Conservation (phyloP, 2,888 invertebrate genomes). For the Eucera pruinosa region DNA sequence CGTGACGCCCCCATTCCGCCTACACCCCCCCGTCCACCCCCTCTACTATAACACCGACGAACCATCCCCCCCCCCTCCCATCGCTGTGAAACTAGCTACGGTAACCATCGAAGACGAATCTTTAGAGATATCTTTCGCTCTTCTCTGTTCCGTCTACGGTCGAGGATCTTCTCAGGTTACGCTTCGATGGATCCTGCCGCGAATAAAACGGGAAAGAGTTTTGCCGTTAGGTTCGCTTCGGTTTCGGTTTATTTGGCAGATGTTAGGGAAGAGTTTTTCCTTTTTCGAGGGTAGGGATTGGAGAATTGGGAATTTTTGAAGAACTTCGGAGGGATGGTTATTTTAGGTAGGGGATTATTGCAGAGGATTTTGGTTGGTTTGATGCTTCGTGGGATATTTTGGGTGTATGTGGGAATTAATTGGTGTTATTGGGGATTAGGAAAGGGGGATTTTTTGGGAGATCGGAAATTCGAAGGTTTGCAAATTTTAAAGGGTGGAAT, state of each 20-base stretch:
- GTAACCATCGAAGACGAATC: constrained; percentile 70
- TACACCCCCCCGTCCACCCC: constrained; percentile 46
- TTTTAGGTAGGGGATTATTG: no score
- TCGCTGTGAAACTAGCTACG: constrained; percentile 51
- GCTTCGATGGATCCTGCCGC: constrained; percentile 57
- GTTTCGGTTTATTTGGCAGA: not conserved
- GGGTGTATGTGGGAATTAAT: no score
- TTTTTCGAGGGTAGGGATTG: no score
- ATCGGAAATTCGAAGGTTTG: no score
- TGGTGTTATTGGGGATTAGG: no score
- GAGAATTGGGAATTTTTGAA: no score
- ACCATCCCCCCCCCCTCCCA: constrained; percentile 41
- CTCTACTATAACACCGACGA: constrained; percentile 14
- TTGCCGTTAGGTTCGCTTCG: constrained; percentile 27
- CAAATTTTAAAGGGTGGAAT: no score
- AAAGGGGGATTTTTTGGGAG: no score
- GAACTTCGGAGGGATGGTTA: no score
- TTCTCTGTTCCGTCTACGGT: constrained; percentile 62
- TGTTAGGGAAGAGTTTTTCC: no score
- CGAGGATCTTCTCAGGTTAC: constrained; percentile 70
- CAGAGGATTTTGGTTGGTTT: no score
- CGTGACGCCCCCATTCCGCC: constrained; percentile 60
- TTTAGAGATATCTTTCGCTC: constrained; percentile 75
- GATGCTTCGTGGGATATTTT: no score
- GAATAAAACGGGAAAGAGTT: constrained; percentile 60